Percentiles rank a stretch among this genome's conserved stretches.
These are phyloP conservation scores for Ianthella basta DNA, from an alignment of 37 sponge, comb jelly and placozoan species.

Conservation along the genomic window DNA sequence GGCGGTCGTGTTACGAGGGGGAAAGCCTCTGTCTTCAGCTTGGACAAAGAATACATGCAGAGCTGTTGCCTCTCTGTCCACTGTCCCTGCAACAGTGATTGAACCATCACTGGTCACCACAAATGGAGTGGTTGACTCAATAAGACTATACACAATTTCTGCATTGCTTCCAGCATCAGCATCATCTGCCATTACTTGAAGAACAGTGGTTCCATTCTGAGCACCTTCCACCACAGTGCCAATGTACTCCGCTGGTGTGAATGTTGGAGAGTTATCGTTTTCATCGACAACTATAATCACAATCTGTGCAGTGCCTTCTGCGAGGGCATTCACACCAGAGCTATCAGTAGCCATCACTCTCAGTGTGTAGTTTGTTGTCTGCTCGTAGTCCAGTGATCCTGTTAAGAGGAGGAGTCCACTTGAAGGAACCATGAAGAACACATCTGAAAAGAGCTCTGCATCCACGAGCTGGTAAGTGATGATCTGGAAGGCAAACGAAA, in stretches of 20 bases:
- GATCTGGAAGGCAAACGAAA: not conserved
- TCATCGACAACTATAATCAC: constrained; percentile 54
- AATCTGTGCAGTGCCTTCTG: constrained; percentile 30
- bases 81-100: constrained; percentile 22
- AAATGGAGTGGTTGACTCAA: not conserved
- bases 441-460: not conserved
- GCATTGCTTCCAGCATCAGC: constrained; percentile 54
- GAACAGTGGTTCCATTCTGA: constrained; percentile 32
- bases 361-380: constrained; percentile 9
- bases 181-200: constrained; percentile 52
- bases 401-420: constrained; percentile 22
- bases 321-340: constrained; percentile 22
- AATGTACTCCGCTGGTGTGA: constrained; percentile 28
- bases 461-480: constrained; percentile 32
- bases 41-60: constrained; percentile 37
- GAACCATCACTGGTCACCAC: constrained; percentile 9
- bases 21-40: constrained; percentile 55
- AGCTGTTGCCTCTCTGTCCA: constrained; percentile 27
- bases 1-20: constrained; percentile 43
- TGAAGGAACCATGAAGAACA: constrained; percentile 38
- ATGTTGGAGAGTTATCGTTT: constrained; percentile 72
- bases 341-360: constrained; percentile 59
- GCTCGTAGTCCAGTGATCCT: constrained; percentile 52
- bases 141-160: constrained; percentile 2
- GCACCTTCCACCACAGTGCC: constrained; percentile 30